Evolutionary conservation across 2,113 vertebrate genomes (phyloP).

Genomic region (Scomber scombrus): DNA sequence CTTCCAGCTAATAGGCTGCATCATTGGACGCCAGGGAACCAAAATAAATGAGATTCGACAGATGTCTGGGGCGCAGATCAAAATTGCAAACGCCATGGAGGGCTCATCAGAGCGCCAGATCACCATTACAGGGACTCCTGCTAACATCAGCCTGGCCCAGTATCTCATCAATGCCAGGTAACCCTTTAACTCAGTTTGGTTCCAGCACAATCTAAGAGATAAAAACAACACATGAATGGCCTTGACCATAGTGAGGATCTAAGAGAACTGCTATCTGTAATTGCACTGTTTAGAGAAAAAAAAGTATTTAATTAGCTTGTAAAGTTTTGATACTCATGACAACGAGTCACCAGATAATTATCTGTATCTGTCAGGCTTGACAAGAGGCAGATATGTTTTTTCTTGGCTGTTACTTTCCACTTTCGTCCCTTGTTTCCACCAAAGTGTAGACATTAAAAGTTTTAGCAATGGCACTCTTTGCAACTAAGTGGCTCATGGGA

Average conservation of each 20-base stretch:
- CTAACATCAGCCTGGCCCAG: slow-evolving; percentile 99
- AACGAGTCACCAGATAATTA: slow-evolving; percentile 11
- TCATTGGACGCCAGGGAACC: slow-evolving; percentile 99
- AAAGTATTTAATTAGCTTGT: background rate
- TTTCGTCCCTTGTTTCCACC: slow-evolving; percentile 12
- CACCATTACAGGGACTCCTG: slow-evolving; percentile 98
- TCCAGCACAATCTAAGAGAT: slow-evolving; percentile 12
- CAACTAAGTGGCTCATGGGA: slow-evolving; percentile 35
- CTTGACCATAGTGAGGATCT: background rate
- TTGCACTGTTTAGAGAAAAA: background rate
- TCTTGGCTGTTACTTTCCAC: slow-evolving; percentile 8
- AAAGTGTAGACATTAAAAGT: slow-evolving; percentile 35
- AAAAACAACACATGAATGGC: slow-evolving; percentile 10
- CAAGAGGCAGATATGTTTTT: slow-evolving; percentile 16
- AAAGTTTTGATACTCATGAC: slow-evolving; percentile 15
- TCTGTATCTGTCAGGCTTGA: slow-evolving; percentile 16
- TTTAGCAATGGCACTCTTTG: slow-evolving; percentile 28
- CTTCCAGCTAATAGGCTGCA: slow-evolving; percentile 98
- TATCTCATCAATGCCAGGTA: slow-evolving; percentile 99
- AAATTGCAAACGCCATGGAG: slow-evolving; percentile 98
- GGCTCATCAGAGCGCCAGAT: slow-evolving; percentile 98
- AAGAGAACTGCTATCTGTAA: background rate
- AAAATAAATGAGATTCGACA: slow-evolving; percentile 99
- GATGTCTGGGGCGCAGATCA: slow-evolving; percentile 99
- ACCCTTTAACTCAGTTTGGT: slow-evolving; percentile 48